phyloP scores from a whole-genome alignment of 2,888 invertebrate genomes.

The Zeuzera pyrina region DNA sequence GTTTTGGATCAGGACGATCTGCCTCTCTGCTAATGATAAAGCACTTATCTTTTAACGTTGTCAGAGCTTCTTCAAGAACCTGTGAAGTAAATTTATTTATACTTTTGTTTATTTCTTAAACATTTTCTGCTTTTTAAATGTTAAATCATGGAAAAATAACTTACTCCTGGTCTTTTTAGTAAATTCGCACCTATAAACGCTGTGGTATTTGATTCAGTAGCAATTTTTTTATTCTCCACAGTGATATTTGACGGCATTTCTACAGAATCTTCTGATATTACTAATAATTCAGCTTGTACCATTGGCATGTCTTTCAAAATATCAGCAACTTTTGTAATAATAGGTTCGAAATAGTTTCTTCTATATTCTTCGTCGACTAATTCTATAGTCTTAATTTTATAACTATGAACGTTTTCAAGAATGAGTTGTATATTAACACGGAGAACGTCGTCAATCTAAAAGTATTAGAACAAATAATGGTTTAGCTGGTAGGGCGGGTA shows the following conservation, averaged over 20 bases:
- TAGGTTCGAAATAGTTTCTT: constrained; percentile 50
- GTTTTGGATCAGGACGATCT: constrained; percentile 52
- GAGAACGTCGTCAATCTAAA: constrained; percentile 65
- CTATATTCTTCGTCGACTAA: constrained; percentile 65
- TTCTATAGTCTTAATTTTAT: constrained; percentile 76
- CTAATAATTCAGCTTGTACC: constrained; percentile 76
- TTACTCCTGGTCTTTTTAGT: constrained; percentile 58
- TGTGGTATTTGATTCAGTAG: constrained; percentile 63
- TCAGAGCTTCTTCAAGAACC: constrained; percentile 55
- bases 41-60: constrained; percentile 70
- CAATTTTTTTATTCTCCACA: constrained; percentile 75
- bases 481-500: no score
- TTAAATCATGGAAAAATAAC: no score
- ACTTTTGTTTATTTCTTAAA: no score
- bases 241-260: constrained; percentile 65
- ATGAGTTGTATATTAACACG: constrained; percentile 78
- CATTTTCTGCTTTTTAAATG: background rate
- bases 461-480: no score
- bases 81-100: no score
- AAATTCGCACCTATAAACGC: constrained; percentile 69
- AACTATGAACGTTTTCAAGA: constrained; percentile 78
- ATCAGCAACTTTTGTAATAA: constrained; percentile 71
- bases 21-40: constrained; percentile 76
- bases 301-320: constrained; percentile 79
- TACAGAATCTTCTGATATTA: constrained; percentile 66